phyloP scores from a whole-genome alignment of 35 echinoderm and acorn worm species.

The Anneissia japonica region DNA sequence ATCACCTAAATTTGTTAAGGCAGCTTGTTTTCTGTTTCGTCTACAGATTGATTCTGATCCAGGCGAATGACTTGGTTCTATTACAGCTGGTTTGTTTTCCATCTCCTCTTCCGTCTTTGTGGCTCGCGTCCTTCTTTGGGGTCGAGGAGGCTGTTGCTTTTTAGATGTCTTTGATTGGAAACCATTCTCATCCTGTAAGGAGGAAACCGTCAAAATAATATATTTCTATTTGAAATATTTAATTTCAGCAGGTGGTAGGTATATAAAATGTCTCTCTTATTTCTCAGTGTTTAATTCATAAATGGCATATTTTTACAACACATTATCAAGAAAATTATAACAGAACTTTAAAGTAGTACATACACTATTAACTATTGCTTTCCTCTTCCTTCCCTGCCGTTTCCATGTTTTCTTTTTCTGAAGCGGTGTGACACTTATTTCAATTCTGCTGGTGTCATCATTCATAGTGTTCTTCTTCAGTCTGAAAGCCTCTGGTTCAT shows the following conservation, averaged over 20 bases:
- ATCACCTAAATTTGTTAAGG: conserved; percentile 63
- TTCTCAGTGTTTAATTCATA: not conserved
- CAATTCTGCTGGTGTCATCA: conserved; percentile 38
- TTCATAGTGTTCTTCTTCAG: not conserved
- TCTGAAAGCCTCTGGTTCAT: too few relatives aligned
- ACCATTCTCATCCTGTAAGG: not conserved
- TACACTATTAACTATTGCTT: conserved; percentile 54
- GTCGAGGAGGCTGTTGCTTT: not conserved
- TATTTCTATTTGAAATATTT: too few relatives aligned
- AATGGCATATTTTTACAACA: not conserved
- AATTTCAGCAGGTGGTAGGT: too few relatives aligned
- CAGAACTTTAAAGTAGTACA: conserved; percentile 51
- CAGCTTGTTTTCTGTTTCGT: conserved; percentile 34
- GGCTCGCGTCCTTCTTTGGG: not conserved
- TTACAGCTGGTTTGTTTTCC: conserved; percentile 64
- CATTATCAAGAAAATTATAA: too few relatives aligned
- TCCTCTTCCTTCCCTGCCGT: not conserved
- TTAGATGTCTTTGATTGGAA: not conserved
- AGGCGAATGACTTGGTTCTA: not conserved
- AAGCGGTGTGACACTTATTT: conserved; percentile 68
- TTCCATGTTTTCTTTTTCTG: conserved; percentile 54
- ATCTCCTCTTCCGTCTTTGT: not conserved
- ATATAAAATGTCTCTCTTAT: too few relatives aligned
- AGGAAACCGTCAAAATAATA: not conserved
- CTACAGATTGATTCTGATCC: conserved; percentile 7